Conservation (phyloP, 2,797 vertebrate species). For the Eulemur coronatus region DNA sequence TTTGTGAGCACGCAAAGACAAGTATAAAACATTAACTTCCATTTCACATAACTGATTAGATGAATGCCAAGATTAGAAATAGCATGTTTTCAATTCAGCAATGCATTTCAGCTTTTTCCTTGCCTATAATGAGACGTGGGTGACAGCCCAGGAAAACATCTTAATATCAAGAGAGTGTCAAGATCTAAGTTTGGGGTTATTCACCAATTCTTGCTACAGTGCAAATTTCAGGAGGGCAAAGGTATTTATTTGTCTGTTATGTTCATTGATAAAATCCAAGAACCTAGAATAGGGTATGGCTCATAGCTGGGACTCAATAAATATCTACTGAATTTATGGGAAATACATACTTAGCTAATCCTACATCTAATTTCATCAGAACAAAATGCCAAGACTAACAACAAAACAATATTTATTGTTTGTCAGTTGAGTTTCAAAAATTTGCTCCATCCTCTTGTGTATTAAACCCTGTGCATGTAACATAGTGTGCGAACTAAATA, state of each 20-base stretch:
- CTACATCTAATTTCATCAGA: conserved; percentile 65
- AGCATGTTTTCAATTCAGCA: conserved; percentile 44
- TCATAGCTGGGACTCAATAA: not conserved
- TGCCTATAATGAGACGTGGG: conserved; percentile 13
- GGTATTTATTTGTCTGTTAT: not conserved
- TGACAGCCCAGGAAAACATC: conserved; percentile 31
- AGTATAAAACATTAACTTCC: conserved; percentile 41
- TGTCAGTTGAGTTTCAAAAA: conserved; percentile 6
- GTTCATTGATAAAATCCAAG: not conserved
- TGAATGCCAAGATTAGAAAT: conserved; percentile 48
- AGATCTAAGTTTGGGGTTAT: conserved; percentile 50
- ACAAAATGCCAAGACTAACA: not conserved
- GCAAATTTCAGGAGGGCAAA: not conserved
- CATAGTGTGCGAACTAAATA: not conserved
- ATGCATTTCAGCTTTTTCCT: conserved; percentile 36
- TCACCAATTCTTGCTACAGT: not conserved
- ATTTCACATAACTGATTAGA: not conserved
- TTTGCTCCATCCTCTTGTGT: not conserved
- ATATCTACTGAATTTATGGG: conserved; percentile 56
- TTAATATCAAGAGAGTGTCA: conserved; percentile 50
- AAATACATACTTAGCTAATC: conserved; percentile 72
- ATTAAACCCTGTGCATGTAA: not conserved
- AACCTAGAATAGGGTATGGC: not conserved
- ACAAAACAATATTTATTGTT: not conserved
- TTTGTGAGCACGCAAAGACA: conserved; percentile 29